Evolutionary conservation across 2,113 vertebrate genomes (phyloP), one percentile per base, ranked within the genome.

Genomic region (Ciconia boyciana): DNA sequence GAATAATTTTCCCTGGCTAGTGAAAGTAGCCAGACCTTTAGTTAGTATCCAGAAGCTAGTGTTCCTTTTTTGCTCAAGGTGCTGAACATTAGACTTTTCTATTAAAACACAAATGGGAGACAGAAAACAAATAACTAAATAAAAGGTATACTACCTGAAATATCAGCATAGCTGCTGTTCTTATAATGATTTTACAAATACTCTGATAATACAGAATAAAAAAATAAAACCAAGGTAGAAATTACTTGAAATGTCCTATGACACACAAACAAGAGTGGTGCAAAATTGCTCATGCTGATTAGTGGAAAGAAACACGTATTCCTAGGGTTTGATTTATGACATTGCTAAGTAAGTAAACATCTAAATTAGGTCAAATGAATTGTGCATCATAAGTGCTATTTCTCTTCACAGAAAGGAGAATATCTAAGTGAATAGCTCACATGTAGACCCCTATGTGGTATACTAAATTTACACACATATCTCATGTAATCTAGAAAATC

Each of bases 341-440:
- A 75, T 79, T 82, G 18, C 14, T 87, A 51, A 58, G 64, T 28
- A 78, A 91, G 72, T 74, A 95, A 96, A 87, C 26, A 68, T 11
- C 76, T 75, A 89, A 93, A 93, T 94, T 92, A 82, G 24, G 52
- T 75, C 72, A 78, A 94, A 87, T 21, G n/a, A 44, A 64, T 87
- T 82, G 81, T 84, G 26, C 19, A 18, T 71, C 51, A 14, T 48
- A 78, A 49, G 39, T 84, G 32, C 34, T 78, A n/a, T 81, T 94
- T 91, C 32, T 96, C 29, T 62, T 75, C 48, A 70, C 48, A 41
- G 26, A 94, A 78, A 60, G 32, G 31, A 61, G 19, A 68, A 54
- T 54, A 77, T 36, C 31, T 90, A 13, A 58, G 32, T 18, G 55
- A 78, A 74, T 11, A 83, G 11, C 29, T 83, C n/a, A 75, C 6